Percentiles rank a stretch among this genome's conserved stretches.
phyloP scores from a whole-genome alignment of 2,888 invertebrate species.

The Nomada ferruginata region DNA sequence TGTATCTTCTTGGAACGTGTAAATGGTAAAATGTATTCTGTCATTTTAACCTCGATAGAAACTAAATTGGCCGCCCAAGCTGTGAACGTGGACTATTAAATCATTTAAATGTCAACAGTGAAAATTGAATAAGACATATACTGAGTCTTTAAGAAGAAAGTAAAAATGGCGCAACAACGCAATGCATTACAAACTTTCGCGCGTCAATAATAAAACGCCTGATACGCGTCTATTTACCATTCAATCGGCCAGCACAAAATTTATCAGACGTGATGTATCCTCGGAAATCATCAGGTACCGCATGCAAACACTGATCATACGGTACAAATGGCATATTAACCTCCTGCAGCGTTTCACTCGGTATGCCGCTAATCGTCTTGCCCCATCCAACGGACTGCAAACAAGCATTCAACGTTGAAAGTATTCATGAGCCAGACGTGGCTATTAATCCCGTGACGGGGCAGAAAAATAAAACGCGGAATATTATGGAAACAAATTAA shows the following conservation, averaged over 20 bases:
- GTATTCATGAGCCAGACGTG: neutral
- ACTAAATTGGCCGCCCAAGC: too few relatives aligned
- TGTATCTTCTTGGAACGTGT: too few relatives aligned
- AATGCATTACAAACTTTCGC: neutral
- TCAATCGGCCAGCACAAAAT: constrained; percentile 73
- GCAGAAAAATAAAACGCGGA: neutral
- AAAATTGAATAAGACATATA: too few relatives aligned
- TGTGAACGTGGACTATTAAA: too few relatives aligned
- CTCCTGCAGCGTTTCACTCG: constrained; percentile 68
- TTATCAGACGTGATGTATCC: constrained; percentile 74
- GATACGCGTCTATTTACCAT: constrained; percentile 62
- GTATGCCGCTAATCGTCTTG: constrained; percentile 62
- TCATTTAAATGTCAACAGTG: too few relatives aligned
- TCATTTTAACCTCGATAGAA: too few relatives aligned
- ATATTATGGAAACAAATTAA: constrained; percentile 25
- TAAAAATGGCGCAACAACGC: neutral
- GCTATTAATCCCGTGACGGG: too few relatives aligned
- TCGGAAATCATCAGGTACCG: constrained; percentile 68
- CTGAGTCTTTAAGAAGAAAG: neutral
- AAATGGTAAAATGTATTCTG: too few relatives aligned
- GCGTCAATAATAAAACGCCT: neutral
- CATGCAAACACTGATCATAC: constrained; percentile 66
- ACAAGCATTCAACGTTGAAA: neutral
- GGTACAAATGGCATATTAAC: constrained; percentile 70
- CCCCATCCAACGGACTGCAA: constrained; percentile 75